Percentiles rank a stretch among this genome's conserved stretches.
Conservation (phyloP, 2,888 invertebrate species). For the Euphydryas editha region DNA sequence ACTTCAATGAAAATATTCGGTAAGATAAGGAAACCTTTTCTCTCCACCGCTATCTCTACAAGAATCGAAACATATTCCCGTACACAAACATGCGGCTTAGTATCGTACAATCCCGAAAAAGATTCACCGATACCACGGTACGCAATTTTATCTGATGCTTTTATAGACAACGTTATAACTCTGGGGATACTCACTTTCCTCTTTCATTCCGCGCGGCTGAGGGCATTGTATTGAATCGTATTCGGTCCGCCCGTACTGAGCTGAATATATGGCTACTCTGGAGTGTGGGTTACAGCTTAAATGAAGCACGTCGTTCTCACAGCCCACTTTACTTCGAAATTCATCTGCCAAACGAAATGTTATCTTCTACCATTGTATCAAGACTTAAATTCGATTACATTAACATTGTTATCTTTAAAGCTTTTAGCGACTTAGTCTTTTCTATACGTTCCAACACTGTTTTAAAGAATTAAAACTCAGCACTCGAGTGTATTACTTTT, state of each 20-base stretch:
- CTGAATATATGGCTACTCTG: constrained; percentile 95
- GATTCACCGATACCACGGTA: constrained; percentile 29
- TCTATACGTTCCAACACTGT: constrained; percentile 35
- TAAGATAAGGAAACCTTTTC: constrained; percentile 10
- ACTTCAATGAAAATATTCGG: not conserved
- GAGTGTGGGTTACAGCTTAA: constrained; percentile 94
- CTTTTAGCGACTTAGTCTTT: constrained; percentile 34
- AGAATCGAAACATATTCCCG: constrained; percentile 15
- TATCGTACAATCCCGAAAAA: constrained; percentile 27
- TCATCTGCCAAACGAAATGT: constrained; percentile 86
- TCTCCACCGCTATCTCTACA: constrained; percentile 11
- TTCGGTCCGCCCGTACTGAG: constrained; percentile 94
- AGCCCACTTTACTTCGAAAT: constrained; percentile 96
- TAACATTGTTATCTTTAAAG: constrained; percentile 30
- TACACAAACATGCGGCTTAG: constrained; percentile 10
- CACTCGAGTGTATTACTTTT: constrained; percentile 36
- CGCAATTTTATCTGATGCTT: constrained; percentile 39
- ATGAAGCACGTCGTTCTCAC: constrained; percentile 94
- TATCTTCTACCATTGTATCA: constrained; percentile 24
- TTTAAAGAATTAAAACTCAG: constrained; percentile 38
- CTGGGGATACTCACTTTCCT: constrained; percentile 88
- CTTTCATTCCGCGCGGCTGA: constrained; percentile 92
- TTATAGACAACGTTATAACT: constrained; percentile 39
- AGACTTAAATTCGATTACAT: constrained; percentile 19
- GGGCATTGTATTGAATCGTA: constrained; percentile 94